Evolutionary conservation across 2,113 vertebrate species (phyloP).

Genomic region (Chelonoidis abingdonii): DNA sequence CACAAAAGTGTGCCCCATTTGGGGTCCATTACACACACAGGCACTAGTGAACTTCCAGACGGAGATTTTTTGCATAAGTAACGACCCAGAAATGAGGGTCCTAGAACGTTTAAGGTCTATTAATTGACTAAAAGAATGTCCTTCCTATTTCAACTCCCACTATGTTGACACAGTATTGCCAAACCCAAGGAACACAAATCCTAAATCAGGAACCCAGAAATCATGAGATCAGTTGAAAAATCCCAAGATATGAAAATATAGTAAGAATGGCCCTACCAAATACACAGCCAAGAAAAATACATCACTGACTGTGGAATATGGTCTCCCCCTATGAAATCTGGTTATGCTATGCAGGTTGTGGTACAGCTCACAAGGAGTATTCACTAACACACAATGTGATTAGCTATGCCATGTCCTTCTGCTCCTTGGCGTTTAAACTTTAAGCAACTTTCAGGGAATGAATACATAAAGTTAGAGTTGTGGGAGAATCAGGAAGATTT

Average conservation of each 20-base stretch:
- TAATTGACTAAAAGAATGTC: not conserved
- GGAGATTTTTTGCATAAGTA: not conserved
- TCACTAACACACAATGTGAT: not conserved
- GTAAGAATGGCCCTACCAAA: not conserved
- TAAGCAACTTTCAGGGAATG: conserved; percentile 36
- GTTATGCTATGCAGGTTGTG: not conserved
- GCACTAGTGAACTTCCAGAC: not conserved
- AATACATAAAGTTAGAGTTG: conserved; percentile 19
- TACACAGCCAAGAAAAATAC: not conserved
- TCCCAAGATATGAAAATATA: not conserved
- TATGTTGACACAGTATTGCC: not conserved
- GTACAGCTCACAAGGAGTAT: not conserved
- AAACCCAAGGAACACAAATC: not conserved
- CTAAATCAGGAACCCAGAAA: not conserved
- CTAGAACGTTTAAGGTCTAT: not conserved
- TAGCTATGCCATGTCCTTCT: not conserved
- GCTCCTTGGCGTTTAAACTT: conserved; percentile 33
- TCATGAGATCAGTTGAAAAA: not conserved
- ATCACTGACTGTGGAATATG: not conserved
- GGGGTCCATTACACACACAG: not conserved
- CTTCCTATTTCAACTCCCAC: not conserved
- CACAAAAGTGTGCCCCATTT: not conserved
- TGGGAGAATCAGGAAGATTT: conserved; percentile 16
- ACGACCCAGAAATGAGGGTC: not conserved
- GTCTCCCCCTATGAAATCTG: not conserved